These are phyloP conservation scores for Hyperoplus immaculatus DNA, from an alignment of 2,797 vertebrate species.

Conservation along the genomic window DNA sequence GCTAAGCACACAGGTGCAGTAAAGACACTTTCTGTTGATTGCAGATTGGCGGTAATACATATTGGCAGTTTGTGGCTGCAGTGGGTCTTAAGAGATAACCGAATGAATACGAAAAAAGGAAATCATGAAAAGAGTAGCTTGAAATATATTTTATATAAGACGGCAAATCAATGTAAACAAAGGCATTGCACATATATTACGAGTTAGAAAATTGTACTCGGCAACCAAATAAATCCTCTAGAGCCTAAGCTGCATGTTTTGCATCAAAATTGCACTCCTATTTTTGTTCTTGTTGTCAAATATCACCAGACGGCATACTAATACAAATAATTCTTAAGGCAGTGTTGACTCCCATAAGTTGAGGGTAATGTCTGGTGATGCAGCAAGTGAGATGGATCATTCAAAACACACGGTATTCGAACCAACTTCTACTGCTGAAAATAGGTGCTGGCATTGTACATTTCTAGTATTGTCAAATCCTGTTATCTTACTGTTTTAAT, in stretches of 20 bases:
- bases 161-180: conserved; percentile 15
- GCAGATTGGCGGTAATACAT: background rate
- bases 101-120: background rate
- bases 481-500: background rate
- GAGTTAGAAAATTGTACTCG: background rate
- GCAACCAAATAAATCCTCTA: background rate
- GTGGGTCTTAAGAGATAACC: background rate
- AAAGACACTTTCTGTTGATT: background rate
- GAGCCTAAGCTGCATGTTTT: background rate
- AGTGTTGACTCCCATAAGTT: background rate
- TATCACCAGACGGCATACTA: background rate
- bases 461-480: background rate
- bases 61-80: background rate
- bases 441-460: background rate
- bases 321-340: background rate
- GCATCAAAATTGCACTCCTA: background rate
- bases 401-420: too few species aligned
- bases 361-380: background rate
- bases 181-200: background rate
- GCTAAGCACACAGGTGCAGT: conserved; percentile 4
- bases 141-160: background rate
- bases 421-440: background rate
- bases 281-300: background rate
- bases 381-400: background rate
- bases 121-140: background rate